These are phyloP conservation scores for Smutsia gigantea DNA, from an alignment of 2,797 vertebrate genomes.

Conservation along the genomic window DNA sequence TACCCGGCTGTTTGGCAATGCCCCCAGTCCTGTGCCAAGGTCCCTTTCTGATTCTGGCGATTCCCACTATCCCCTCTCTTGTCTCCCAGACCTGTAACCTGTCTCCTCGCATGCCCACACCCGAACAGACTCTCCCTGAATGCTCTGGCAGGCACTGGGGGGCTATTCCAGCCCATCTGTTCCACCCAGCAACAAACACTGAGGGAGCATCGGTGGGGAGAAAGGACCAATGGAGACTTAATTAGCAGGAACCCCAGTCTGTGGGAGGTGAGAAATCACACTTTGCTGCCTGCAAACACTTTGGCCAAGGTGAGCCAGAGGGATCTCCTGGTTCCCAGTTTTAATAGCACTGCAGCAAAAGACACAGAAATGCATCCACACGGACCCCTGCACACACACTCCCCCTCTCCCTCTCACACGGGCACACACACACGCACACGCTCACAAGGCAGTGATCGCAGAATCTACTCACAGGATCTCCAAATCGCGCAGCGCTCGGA, in stretches of 20 bases:
- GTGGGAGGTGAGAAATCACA: slow-evolving; percentile 69
- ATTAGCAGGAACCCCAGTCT: slow-evolving; percentile 80
- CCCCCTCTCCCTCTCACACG: slow-evolving; percentile 7
- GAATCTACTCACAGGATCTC: slow-evolving; percentile 98
- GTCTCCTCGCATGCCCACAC: not conserved
- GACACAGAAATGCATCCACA: slow-evolving; percentile 57
- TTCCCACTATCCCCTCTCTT: slow-evolving; percentile 57
- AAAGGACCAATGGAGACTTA: slow-evolving; percentile 74
- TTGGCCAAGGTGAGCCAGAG: slow-evolving; percentile 67
- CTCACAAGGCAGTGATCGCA: slow-evolving; percentile 77
- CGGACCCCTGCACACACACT: slow-evolving; percentile 41
- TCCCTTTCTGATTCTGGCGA: slow-evolving; percentile 49
- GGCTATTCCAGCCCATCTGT: slow-evolving; percentile 77
- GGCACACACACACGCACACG: slow-evolving; percentile 19
- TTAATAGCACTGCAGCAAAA: slow-evolving; percentile 80
- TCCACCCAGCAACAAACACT: slow-evolving; percentile 68
- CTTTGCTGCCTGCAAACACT: slow-evolving; percentile 76
- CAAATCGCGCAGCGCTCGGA: slow-evolving; percentile 98
- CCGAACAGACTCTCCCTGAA: slow-evolving; percentile 41
- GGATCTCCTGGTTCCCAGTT: slow-evolving; percentile 48
- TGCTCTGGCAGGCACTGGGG: slow-evolving; percentile 20
- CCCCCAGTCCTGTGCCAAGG: not conserved
- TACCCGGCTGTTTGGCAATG: not conserved
- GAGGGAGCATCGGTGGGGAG: slow-evolving; percentile 42
- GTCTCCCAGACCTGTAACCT: slow-evolving; percentile 69